Evolutionary conservation across 2,888 invertebrate species (phyloP).

Genomic region (Coelogynopora nodosa): DNA sequence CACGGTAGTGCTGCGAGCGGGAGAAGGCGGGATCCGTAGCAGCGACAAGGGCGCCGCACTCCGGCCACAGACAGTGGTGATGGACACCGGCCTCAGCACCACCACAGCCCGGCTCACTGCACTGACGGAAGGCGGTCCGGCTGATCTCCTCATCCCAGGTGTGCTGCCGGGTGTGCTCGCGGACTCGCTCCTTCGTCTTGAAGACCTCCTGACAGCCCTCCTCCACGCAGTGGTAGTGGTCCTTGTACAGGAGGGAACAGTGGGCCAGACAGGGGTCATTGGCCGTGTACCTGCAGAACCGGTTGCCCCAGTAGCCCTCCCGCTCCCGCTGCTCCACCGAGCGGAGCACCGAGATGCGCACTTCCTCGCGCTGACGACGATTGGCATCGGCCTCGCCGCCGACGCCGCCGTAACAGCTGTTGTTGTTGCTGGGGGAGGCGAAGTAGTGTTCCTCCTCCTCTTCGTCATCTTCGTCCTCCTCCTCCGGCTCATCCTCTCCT

Average conservation of each 20-base stretch:
- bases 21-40: conserved; percentile 29
- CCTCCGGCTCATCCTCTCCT: conserved; percentile 35
- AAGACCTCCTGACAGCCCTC: conserved; percentile 63
- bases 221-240: conserved; percentile 81
- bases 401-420: neutral
- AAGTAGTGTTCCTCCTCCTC: neutral
- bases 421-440: neutral
- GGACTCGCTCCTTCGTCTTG: conserved; percentile 68
- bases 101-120: neutral
- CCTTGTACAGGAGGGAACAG: conserved; percentile 70
- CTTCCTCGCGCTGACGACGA: conserved; percentile 6
- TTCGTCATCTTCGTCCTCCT: neutral
- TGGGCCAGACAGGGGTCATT: conserved; percentile 63
- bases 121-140: conserved; percentile 35
- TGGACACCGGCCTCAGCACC: neutral
- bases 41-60: neutral
- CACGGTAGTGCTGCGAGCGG: conserved; percentile 36
- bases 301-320: conserved; percentile 22
- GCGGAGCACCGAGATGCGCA: conserved; percentile 34
- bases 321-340: conserved; percentile 4
- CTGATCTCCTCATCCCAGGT: conserved; percentile 34
- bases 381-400: neutral
- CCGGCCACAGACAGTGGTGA: conserved; percentile 37
- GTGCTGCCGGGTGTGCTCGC: conserved; percentile 72
- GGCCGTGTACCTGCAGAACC: conserved; percentile 58